Percentiles rank a stretch among this genome's conserved stretches.
Conservation (phyloP, 1,140 invertebrate genomes). For the Pseudoatta argentina region DNA sequence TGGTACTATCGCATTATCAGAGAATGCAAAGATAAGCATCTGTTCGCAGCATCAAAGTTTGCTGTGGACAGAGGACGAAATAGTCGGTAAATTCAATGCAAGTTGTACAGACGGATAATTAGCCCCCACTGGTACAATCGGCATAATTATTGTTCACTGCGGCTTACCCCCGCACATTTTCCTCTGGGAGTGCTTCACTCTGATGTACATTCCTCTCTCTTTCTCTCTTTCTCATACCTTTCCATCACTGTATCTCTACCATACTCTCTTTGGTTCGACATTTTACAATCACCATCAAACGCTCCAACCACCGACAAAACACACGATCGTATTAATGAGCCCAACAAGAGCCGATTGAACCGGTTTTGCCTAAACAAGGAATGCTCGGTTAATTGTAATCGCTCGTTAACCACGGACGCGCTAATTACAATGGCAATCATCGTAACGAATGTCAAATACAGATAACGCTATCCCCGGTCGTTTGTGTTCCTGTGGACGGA, state of each 20-base stretch:
- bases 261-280: slow-evolving; percentile 36
- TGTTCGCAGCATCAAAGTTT: slow-evolving; percentile 73
- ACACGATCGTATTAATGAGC: slow-evolving; percentile 69
- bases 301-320: slow-evolving; percentile 61
- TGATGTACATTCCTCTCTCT: neutral
- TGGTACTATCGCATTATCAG: slow-evolving; percentile 66
- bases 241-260: neutral
- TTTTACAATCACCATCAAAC: slow-evolving; percentile 72
- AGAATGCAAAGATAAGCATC: slow-evolving; percentile 71
- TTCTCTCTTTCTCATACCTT: slow-evolving; percentile 41
- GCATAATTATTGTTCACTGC: slow-evolving; percentile 77
- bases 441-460: slow-evolving; percentile 76
- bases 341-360: slow-evolving; percentile 75
- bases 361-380: slow-evolving; percentile 76
- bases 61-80: slow-evolving; percentile 51
- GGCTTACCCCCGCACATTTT: slow-evolving; percentile 54
- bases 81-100: slow-evolving; percentile 66
- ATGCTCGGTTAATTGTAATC: slow-evolving; percentile 76
- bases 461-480: slow-evolving; percentile 66
- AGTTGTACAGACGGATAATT: slow-evolving; percentile 74
- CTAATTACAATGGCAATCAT: slow-evolving; percentile 79
- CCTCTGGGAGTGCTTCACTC: slow-evolving; percentile 6
- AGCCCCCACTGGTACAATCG: slow-evolving; percentile 72
- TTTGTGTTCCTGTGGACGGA: slow-evolving; percentile 53
- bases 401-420: slow-evolving; percentile 66